phyloP scores from a whole-genome alignment of 2,888 invertebrate genomes.

The Drosophila ustulata region DNA sequence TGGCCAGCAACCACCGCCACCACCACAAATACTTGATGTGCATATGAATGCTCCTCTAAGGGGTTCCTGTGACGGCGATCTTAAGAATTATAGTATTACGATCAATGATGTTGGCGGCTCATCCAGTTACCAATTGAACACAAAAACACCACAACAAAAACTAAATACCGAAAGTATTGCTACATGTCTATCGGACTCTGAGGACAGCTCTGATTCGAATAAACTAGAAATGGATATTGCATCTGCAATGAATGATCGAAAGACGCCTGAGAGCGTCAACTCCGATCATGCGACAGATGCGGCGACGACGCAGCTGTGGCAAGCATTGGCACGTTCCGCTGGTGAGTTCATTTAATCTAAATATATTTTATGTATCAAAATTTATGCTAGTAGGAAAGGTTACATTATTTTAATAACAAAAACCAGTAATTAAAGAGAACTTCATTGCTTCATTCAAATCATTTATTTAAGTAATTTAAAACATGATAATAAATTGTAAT shows the following conservation, averaged over 20 bases:
- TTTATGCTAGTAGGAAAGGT: too few species aligned
- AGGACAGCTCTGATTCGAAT: constrained; percentile 87
- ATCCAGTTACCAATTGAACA: constrained; percentile 53
- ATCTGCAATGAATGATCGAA: constrained; percentile 68
- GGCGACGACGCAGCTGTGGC: constrained; percentile 85
- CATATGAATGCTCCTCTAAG: constrained; percentile 51
- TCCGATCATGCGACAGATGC: constrained; percentile 85
- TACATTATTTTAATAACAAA: too few species aligned
- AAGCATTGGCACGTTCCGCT: constrained; percentile 84
- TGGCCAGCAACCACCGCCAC: constrained; percentile 57
- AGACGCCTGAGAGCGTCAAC: constrained; percentile 83
- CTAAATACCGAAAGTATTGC: constrained; percentile 54
- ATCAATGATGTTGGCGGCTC: constrained; percentile 58
- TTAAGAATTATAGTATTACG: constrained; percentile 74
- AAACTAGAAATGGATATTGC: constrained; percentile 75
- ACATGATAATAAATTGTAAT: neutral
- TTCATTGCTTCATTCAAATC: too few species aligned
- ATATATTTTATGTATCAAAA: neutral
- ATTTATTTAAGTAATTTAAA: too few species aligned
- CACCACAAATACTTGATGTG: constrained; percentile 56
- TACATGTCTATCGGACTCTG: constrained; percentile 84
- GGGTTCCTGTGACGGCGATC: constrained; percentile 47
- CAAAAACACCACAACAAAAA: constrained; percentile 27
- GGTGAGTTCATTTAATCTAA: constrained; percentile 64
- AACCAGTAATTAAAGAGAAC: too few species aligned